Base-by-base conservation (phyloP, 2,888 invertebrate genomes). In the Bombyx huttoni region DNA sequence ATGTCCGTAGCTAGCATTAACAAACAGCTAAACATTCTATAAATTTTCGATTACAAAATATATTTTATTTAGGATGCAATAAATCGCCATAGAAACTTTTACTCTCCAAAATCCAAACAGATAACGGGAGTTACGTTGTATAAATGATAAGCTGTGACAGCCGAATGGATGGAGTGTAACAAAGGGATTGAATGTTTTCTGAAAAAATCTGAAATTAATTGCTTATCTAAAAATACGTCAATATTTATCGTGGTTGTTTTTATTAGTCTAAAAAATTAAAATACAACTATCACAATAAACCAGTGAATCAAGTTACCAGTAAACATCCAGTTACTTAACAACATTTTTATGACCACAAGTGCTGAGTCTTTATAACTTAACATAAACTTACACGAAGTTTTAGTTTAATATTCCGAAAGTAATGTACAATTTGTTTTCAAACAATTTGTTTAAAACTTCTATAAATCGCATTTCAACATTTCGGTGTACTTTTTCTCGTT, bases 81-180 rank as follows among this genome's bases (percentile, higher is more conserved):
- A 40, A 40, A 40, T 40, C 40, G 7, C 12, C 12, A 40, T 40
- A 40, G 40, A 40, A 40, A 40, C 40, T 40, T 40, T 40, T 40
- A 40, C 12, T 10, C 12, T 40, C 9, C 40, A 40, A 40, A 40
- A 24, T 12, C 3, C 40, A 40, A 40, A 40, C 40, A 40, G 40
- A 40, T 40, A 40, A 40, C 40, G 40, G 9, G 40, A 3, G 9
- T 40, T 40, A 40, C 12, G 12, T 40, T 40, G 9, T 12, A 40
- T 12, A 12, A 40, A 40, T 40, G 40, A 40, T 54, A 51, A 53
- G 52, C 48, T 51, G 51, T 48, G 24, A 55, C 46, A 52, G 50
- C 35, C 40, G 49, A 45, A 47, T 55, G 57, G 54, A 56, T 58
- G 51, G 8, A 40, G 8, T 40, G 8, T 40, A 40, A 40, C 12